Evolutionary conservation across 2,888 invertebrate genomes (phyloP).

Genomic region (Oscheius sp.): DNA sequence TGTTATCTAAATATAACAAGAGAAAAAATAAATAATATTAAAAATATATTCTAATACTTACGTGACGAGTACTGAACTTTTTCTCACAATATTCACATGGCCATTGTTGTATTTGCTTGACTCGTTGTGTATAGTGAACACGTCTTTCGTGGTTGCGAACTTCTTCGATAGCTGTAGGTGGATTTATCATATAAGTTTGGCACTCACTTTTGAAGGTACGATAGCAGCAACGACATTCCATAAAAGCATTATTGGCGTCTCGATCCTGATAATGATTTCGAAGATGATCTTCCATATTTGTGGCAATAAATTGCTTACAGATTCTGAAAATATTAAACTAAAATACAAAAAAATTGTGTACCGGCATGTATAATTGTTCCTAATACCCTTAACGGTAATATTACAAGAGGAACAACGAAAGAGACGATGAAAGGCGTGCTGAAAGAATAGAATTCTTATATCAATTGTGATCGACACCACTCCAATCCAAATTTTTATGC

Average conservation of each 20-base stretch:
- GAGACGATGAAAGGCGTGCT: conserved; percentile 12
- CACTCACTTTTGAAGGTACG: conserved; percentile 28
- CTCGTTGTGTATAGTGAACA: conserved; percentile 6
- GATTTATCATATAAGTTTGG: neutral
- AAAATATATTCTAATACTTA: neutral
- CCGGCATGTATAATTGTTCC: conserved; percentile 24
- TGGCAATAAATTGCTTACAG: conserved; percentile 19
- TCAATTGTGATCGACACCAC: too few species aligned
- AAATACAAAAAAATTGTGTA: neutral
- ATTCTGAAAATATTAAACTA: conserved; percentile 5
- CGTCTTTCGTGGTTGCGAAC: conserved; percentile 27
- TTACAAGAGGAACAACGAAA: conserved; percentile 9
- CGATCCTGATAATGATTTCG: conserved; percentile 27
- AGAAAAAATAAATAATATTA: neutral
- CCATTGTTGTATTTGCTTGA: conserved; percentile 8
- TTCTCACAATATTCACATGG: conserved; percentile 26
- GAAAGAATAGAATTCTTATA: too few species aligned
- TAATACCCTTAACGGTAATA: conserved; percentile 16
- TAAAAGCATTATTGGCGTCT: conserved; percentile 16
- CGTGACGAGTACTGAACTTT: conserved; percentile 25
- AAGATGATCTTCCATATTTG: conserved; percentile 20
- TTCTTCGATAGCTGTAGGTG: conserved; percentile 16
- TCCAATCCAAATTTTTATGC: too few species aligned
- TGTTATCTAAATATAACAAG: neutral
- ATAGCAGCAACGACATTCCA: conserved; percentile 33